Percentiles rank a stretch among this genome's conserved stretches.
These are phyloP conservation scores for Shinisaurus crocodilurus DNA, from an alignment of 2,113 vertebrate species.

Conservation along the genomic window DNA sequence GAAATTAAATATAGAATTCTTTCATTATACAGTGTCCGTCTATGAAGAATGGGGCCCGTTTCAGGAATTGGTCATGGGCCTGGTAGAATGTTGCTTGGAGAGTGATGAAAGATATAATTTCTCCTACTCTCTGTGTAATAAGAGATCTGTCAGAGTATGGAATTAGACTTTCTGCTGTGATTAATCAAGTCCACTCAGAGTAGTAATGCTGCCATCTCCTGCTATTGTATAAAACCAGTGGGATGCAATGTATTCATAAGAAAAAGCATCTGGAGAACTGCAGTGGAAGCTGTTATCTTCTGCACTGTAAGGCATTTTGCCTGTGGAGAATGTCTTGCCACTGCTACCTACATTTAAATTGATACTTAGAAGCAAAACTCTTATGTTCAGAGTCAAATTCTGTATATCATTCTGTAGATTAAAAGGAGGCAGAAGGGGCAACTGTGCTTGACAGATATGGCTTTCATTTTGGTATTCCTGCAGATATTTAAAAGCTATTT, in stretches of 20 bases:
- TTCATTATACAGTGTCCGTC: neutral
- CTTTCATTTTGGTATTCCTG: neutral
- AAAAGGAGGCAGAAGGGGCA: neutral
- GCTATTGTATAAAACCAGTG: neutral
- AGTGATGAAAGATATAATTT: neutral
- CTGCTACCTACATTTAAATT: neutral
- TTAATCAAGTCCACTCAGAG: conserved; percentile 8
- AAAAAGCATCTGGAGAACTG: neutral
- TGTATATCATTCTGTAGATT: neutral
- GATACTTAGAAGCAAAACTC: neutral
- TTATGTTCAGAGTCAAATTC: neutral
- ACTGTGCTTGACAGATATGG: neutral
- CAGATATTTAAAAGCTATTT: neutral
- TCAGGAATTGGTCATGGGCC: neutral
- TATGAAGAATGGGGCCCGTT: neutral
- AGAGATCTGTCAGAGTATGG: neutral
- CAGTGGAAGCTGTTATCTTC: neutral
- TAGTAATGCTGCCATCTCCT: neutral
- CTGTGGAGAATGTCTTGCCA: neutral
- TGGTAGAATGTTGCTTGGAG: neutral
- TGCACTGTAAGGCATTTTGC: neutral
- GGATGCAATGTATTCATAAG: neutral
- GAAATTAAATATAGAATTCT: neutral
- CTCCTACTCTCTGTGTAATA: neutral
- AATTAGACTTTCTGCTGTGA: conserved; percentile 11